phyloP scores from a whole-genome alignment of 2,797 vertebrate genomes.

The Euthynnus affinis region DNA sequence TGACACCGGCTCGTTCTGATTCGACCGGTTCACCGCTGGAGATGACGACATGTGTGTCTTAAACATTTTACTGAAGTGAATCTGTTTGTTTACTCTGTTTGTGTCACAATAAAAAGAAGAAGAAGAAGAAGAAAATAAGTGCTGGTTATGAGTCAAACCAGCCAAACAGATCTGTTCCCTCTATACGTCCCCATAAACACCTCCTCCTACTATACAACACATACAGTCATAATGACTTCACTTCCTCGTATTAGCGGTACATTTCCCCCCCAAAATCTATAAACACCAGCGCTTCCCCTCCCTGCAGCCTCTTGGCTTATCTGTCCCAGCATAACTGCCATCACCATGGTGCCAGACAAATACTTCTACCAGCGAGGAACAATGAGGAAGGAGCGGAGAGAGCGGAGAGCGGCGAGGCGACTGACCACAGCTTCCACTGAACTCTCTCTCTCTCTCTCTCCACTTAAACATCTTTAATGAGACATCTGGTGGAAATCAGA shows the following conservation, averaged over 20 bases:
- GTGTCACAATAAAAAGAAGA: too few relatives aligned
- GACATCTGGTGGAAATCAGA: slow-evolving; percentile 5
- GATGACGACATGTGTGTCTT: too few relatives aligned
- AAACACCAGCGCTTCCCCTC: slow-evolving; percentile 41
- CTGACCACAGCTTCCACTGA: not conserved
- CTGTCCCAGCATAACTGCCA: slow-evolving; percentile 19
- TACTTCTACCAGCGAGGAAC: slow-evolving; percentile 13
- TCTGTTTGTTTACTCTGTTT: too few relatives aligned
- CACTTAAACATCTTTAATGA: not conserved
- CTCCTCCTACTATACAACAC: not conserved
- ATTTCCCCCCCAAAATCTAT: slow-evolving; percentile 29
- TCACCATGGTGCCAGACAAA: slow-evolving; percentile 42
- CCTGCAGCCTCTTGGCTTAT: slow-evolving; percentile 36
- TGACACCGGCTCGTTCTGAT: too few relatives aligned
- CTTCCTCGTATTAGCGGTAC: slow-evolving; percentile 31
- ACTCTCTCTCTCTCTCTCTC: not conserved
- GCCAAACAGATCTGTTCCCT: too few relatives aligned
- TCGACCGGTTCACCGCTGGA: too few relatives aligned
- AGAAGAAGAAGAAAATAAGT: too few relatives aligned
- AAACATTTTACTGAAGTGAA: too few relatives aligned
- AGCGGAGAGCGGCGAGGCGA: too few relatives aligned
- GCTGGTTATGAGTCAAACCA: not conserved
- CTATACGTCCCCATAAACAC: not conserved
- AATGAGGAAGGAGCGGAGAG: slow-evolving; percentile 2
- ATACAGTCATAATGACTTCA: not conserved